Evolutionary conservation across 2,888 invertebrate species (phyloP), one percentile per base, ranked within the genome.

Genomic region (Pimpla rufipes): DNA sequence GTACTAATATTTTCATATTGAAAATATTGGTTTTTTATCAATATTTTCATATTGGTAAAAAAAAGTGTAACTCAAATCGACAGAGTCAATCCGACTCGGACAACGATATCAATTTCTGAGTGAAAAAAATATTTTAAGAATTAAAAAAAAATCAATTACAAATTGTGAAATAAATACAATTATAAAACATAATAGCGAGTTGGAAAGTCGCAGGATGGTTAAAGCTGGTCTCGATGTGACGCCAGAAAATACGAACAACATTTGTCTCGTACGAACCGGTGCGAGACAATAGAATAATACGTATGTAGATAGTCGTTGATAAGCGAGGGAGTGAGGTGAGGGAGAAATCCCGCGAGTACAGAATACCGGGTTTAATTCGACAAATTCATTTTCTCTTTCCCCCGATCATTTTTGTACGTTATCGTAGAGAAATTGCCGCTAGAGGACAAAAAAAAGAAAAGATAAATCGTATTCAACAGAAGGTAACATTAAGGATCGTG

Each of bases 341-440:
- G 57, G 18, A 57, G 37, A 40, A 8, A 18, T 21, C 23, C 11
- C 23, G 42, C 18, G 76, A 11, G 21, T 13, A 18, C 62, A 16
- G 4, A 23, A 62, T 89, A 89, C 89, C 90, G 90, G 90, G 88
- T 89, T 92, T 91, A 90, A 92, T 92, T 91, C 90, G 86, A 90
- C 88, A 85, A 90, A 10, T 47, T 66, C 40, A 62, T 73, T 75
- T 90, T 89, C 90, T 87, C 88, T 88, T 89, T 90, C 87, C 89
- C 88, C 85, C 64, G 83, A 91, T 91, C 88, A 91, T 92, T 88
- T 92, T 93, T 92, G 90, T 92, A 92, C 92, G 89, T 92, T 92
- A 89, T 88, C 85, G 89, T 92, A 92, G 90, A 88, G 84, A 91
- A 81, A 86, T 87, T 87, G 90, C 87, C 29, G 88, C 86, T 87